phyloP scores from a whole-genome alignment of 1,140 invertebrate genomes.

The Pentalonia nigronervosa region DNA sequence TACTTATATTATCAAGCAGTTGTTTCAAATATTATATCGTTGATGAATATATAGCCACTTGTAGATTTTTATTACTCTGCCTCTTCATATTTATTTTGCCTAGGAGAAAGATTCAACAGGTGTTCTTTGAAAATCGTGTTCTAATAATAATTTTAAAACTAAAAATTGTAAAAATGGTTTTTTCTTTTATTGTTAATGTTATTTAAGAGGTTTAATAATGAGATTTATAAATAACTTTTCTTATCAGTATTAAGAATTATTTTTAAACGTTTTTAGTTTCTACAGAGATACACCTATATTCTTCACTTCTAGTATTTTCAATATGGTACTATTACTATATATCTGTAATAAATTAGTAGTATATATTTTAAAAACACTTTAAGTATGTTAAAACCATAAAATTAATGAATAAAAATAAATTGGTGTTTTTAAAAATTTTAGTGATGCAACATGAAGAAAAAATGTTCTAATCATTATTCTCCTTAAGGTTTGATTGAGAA shows the following conservation, averaged over 20 bases:
- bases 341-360: background rate
- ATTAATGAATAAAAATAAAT: too few relatives aligned
- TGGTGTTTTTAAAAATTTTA: background rate
- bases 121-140: background rate
- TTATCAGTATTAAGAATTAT: background rate
- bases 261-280: background rate
- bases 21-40: background rate
- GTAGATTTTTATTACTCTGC: background rate
- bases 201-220: background rate
- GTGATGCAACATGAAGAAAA: background rate
- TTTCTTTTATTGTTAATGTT: background rate
- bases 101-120: background rate
- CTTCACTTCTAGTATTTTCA: background rate
- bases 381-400: too few relatives aligned
- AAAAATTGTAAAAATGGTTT: background rate
- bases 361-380: background rate
- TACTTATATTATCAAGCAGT: background rate
- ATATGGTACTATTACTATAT: background rate
- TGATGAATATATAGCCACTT: background rate
- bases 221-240: background rate
- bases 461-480: background rate
- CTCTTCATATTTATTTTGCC: background rate
- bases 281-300: background rate
- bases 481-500: background rate
- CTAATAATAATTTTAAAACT: background rate